Conservation (phyloP, 2,888 invertebrate genomes). For the Melipona bicolor region DNA sequence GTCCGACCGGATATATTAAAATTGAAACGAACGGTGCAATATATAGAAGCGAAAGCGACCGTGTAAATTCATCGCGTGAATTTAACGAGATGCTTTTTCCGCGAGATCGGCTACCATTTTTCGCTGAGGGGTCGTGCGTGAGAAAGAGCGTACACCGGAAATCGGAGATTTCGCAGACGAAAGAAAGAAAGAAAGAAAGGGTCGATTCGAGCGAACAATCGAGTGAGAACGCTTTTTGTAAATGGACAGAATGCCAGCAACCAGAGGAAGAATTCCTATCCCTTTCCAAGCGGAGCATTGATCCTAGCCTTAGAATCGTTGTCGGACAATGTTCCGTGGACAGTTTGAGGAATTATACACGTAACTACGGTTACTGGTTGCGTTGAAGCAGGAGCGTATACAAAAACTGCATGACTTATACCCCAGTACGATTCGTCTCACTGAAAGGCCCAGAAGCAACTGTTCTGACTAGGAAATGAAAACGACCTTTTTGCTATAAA, state of each 20-base stretch:
- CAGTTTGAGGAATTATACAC: no score
- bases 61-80: conserved; percentile 9
- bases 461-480: no score
- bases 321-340: not conserved
- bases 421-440: no score
- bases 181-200: no score
- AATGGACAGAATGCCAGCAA: not conserved
- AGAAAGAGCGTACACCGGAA: not conserved
- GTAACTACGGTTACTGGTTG: no score
- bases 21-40: conserved; percentile 8
- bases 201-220: no score
- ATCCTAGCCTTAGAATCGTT: not conserved
- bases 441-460: no score
- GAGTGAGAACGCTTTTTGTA: not conserved
- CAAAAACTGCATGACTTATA: no score
- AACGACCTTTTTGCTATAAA: no score
- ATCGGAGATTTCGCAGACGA: no score
- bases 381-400: no score
- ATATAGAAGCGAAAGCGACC: not conserved
- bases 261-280: not conserved
- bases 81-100: conserved; percentile 14
- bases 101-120: not conserved
- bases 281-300: not conserved
- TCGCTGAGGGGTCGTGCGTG: not conserved
- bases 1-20: conserved; percentile 21